phyloP scores from a whole-genome alignment of 2,797 vertebrate species.

The Pelochelys cantorii region DNA sequence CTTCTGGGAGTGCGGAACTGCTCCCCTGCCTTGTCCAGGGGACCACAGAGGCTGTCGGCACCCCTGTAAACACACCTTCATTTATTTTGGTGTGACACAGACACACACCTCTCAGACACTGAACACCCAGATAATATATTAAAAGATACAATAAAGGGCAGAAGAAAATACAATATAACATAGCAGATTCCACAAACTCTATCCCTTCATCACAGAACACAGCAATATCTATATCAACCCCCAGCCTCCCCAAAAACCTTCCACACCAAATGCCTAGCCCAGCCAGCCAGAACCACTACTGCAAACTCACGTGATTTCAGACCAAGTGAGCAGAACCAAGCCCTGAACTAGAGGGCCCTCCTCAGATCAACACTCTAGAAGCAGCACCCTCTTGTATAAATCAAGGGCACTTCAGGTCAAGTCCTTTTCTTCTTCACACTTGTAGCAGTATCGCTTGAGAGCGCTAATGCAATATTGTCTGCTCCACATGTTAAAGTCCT shows the following conservation, averaged over 20 bases:
- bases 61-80: fast-evolving
- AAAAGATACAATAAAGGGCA: neutral
- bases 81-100: neutral
- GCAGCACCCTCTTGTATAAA: neutral
- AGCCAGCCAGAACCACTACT: neutral
- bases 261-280: no score
- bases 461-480: neutral
- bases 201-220: neutral
- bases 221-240: neutral
- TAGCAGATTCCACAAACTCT: neutral
- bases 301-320: neutral
- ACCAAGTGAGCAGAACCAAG: fast-evolving
- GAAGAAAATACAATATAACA: neutral
- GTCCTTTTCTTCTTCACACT: neutral
- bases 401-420: neutral
- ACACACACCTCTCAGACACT: fast-evolving
- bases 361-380: neutral
- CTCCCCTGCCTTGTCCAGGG: no score
- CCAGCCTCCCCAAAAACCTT: neutral
- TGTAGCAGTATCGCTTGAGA: no score
- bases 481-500: neutral
- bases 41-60: no score
- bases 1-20: no score
- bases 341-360: neutral
- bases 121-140: neutral